Percentiles rank a stretch among this genome's conserved stretches.
Evolutionary conservation across 1,140 invertebrate genomes (phyloP).

Genomic region (Euborellia annulipes): DNA sequence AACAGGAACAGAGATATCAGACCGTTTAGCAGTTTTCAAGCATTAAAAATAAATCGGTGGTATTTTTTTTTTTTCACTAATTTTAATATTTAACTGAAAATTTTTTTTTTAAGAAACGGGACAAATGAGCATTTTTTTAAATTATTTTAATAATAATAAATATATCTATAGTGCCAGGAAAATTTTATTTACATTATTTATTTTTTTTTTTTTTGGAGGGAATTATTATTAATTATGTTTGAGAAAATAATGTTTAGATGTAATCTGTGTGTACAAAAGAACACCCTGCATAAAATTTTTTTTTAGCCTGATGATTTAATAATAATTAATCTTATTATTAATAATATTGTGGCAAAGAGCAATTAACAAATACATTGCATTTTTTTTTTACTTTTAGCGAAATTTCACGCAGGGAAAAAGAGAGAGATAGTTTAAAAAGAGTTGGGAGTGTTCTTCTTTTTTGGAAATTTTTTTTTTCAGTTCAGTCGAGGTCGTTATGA

Average conservation of each 20-base stretch:
- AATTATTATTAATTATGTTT: conserved; percentile 2
- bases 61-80: too few species aligned
- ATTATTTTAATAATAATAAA: too few species aligned
- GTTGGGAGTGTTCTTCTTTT: neutral
- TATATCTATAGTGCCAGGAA: neutral
- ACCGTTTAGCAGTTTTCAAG: neutral
- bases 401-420: neutral
- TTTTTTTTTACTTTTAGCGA: neutral
- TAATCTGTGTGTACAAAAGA: neutral
- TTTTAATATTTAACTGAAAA: too few species aligned
- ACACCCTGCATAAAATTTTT: conserved; percentile 1
- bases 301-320: neutral
- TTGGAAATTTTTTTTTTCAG: too few species aligned
- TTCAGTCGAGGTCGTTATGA: neutral
- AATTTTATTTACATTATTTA: neutral
- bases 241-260: neutral
- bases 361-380: neutral
- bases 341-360: neutral
- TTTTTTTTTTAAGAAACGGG: too few species aligned
- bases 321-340: neutral
- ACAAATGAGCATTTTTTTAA: too few species aligned
- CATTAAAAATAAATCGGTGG: too few species aligned
- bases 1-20: neutral
- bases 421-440: neutral
- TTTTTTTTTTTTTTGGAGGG: neutral